Conservation (phyloP, 2,113 vertebrate species). For the Tenebrosternarchus preto region DNA sequence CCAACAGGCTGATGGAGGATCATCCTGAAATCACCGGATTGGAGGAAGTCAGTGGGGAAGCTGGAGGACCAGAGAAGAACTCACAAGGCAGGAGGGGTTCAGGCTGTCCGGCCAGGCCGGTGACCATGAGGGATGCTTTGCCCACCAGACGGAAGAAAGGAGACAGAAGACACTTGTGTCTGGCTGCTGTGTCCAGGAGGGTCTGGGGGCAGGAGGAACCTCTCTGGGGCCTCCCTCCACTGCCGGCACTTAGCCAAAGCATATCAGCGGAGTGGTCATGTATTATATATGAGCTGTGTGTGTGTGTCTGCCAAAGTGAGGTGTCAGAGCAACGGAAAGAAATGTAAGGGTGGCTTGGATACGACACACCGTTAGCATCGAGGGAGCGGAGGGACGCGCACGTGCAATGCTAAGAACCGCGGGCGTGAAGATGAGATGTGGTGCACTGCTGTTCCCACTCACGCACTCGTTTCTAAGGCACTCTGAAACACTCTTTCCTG, state of each 20-base stretch:
- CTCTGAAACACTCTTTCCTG: neutral
- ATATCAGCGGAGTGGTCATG: constrained; percentile 67
- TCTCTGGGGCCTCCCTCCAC: constrained; percentile 17
- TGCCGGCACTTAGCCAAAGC: constrained; percentile 48
- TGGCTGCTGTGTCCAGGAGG: neutral
- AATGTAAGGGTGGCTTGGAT: constrained; percentile 49
- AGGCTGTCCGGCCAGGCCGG: constrained; percentile 1
- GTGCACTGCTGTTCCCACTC: neutral
- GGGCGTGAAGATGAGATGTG: neutral
- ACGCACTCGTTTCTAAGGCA: no score
- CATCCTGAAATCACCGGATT: neutral
- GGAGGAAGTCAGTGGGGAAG: neutral
- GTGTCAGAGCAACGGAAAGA: constrained; percentile 13
- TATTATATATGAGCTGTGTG: constrained; percentile 73
- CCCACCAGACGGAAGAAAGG: neutral
- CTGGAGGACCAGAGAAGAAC: neutral
- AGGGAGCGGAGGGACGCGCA: constrained; percentile 6
- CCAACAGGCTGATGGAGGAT: neutral
- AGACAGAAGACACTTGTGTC: neutral
- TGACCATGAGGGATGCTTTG: neutral
- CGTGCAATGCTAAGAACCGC: neutral
- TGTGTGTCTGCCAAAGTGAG: constrained; percentile 56
- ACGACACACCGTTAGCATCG: constrained; percentile 48
- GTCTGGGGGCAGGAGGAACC: constrained; percentile 24
- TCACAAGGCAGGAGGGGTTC: constrained; percentile 1